These are phyloP conservation scores for Chrysotoxum bicinctum DNA, from an alignment of 2,888 invertebrate species.

Conservation along the genomic window DNA sequence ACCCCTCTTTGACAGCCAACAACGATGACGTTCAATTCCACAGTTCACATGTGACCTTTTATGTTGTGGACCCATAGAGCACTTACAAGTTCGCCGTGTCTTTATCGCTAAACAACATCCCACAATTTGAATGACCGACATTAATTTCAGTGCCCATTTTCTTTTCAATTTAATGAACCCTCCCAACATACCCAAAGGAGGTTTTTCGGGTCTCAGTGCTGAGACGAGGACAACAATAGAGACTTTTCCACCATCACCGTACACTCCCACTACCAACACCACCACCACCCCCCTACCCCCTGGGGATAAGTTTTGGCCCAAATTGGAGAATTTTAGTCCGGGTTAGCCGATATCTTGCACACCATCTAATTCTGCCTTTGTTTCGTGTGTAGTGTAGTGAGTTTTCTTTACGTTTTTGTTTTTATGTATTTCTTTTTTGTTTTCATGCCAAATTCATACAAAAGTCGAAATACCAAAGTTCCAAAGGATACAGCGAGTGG, in stretches of 20 bases:
- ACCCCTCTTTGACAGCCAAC: slow-evolving; percentile 25
- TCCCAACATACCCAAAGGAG: not conserved
- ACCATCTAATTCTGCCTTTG: slow-evolving; percentile 41
- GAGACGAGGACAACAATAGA: slow-evolving; percentile 6
- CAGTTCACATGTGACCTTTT: slow-evolving; percentile 64
- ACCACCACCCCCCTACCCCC: too few relatives aligned
- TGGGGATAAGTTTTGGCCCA: slow-evolving; percentile 42
- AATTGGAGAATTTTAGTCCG: slow-evolving; percentile 35
- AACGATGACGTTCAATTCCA: slow-evolving; percentile 34
- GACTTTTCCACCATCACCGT: not conserved
- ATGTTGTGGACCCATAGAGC: slow-evolving; percentile 43
- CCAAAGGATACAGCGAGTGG: slow-evolving; percentile 26
- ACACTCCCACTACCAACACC: too few relatives aligned
- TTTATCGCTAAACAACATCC: slow-evolving; percentile 65
- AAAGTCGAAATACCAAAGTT: slow-evolving; percentile 67
- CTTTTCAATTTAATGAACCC: slow-evolving; percentile 62
- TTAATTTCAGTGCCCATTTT: slow-evolving; percentile 56
- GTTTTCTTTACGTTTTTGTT: slow-evolving; percentile 1
- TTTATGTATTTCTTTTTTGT: not conserved
- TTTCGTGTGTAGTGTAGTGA: slow-evolving; percentile 16
- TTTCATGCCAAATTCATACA: slow-evolving; percentile 42
- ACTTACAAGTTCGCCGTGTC: slow-evolving; percentile 56
- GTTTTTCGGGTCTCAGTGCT: slow-evolving; percentile 1
- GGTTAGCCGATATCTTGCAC: slow-evolving; percentile 37
- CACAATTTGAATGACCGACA: slow-evolving; percentile 64